A percentile compares a stretch with the other conserved stretches of the same genome.
Evolutionary conservation across 2,888 invertebrate species (phyloP).

Genomic region (Calameuta pallipes): DNA sequence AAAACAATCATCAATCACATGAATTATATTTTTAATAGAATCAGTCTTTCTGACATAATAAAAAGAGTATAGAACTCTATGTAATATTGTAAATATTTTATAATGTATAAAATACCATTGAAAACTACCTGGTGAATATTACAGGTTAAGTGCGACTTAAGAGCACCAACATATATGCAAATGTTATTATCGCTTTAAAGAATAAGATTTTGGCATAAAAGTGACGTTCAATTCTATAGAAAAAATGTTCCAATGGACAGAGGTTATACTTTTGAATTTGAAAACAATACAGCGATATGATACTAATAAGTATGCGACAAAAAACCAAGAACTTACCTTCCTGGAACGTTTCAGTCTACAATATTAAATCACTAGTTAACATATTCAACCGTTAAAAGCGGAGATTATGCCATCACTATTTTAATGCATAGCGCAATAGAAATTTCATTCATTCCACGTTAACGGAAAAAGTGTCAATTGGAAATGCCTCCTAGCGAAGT

Average conservation of each 20-base stretch:
- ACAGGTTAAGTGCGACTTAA: background rate
- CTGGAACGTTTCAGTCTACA: background rate
- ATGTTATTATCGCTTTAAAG: background rate
- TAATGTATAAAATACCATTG: background rate
- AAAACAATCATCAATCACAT: background rate
- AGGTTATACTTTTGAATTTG: conserved; percentile 9
- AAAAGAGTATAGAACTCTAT: background rate
- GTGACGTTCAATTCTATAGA: background rate
- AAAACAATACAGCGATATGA: background rate
- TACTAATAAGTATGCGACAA: background rate
- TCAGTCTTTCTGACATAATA: background rate
- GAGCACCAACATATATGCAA: background rate
- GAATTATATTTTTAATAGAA: background rate
- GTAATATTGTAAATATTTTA: background rate
- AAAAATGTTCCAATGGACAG: background rate
- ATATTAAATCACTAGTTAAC: conserved; percentile 2
- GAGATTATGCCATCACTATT: conserved; percentile 16
- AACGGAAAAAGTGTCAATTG: conserved; percentile 40
- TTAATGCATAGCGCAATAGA: conserved; percentile 18
- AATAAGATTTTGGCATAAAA: background rate
- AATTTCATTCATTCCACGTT: conserved; percentile 22
- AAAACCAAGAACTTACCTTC: conserved; percentile 2
- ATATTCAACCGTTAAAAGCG: conserved; percentile 5
- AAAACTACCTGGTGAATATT: background rate
- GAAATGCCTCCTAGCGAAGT: background rate